These are phyloP conservation scores for Condylura cristata DNA, from an alignment of 2,113 vertebrate species.

Conservation along the genomic window DNA sequence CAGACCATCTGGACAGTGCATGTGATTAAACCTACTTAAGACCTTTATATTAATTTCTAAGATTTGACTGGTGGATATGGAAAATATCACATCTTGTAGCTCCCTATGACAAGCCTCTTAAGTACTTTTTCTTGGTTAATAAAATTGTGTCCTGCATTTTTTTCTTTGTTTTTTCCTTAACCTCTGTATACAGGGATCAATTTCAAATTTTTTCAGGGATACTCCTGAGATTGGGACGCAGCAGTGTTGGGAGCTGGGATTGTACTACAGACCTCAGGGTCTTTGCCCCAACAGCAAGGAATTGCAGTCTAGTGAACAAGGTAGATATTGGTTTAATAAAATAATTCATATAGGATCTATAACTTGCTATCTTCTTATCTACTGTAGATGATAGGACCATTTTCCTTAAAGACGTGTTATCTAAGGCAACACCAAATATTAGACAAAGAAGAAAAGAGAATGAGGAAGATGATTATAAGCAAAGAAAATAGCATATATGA, in stretches of 20 bases:
- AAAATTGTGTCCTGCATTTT: no score
- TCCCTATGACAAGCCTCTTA: no score
- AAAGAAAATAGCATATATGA: background rate
- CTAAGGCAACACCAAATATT: background rate
- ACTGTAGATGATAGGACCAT: background rate
- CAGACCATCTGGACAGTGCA: no score
- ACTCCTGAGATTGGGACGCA: no score
- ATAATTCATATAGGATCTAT: background rate
- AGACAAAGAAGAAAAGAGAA: background rate
- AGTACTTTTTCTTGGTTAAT: no score
- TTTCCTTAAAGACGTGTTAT: background rate
- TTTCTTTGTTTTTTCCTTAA: no score
- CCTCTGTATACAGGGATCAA: no score
- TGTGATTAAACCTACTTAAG: no score
- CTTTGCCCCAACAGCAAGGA: background rate
- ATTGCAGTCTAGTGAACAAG: background rate
- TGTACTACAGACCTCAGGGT: background rate
- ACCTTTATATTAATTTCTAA: no score
- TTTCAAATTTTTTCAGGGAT: no score
- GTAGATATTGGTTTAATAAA: background rate
- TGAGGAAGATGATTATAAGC: background rate
- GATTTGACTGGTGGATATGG: no score
- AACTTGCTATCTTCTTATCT: background rate
- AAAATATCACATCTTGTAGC: no score
- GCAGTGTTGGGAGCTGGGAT: background rate